These are phyloP conservation scores for Aldrovandia affinis DNA, from an alignment of 2,797 vertebrate genomes.

Conservation along the genomic window DNA sequence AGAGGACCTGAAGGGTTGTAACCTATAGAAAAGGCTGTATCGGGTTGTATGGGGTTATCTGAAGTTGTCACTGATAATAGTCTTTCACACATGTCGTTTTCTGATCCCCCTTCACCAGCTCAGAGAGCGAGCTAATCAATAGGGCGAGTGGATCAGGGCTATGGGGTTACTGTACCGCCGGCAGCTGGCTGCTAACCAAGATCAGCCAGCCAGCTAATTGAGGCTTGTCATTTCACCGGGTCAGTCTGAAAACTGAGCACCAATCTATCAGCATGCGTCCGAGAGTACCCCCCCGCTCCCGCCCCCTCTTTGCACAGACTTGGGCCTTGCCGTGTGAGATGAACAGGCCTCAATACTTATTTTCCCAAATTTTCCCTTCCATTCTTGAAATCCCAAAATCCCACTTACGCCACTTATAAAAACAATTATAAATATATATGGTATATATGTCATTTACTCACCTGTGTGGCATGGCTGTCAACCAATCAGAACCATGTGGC, in stretches of 20 bases:
- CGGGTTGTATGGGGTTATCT: constrained; percentile 75
- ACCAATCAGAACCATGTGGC: background rate
- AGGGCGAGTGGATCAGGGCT: constrained; percentile 68
- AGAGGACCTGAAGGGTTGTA: constrained; percentile 64
- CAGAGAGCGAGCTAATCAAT: constrained; percentile 72
- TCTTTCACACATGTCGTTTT: constrained; percentile 74
- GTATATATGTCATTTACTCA: background rate
- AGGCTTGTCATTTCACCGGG: constrained; percentile 61
- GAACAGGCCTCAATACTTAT: background rate
- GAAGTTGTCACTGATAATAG: constrained; percentile 76
- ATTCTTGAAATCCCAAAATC: background rate
- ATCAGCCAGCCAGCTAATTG: constrained; percentile 67
- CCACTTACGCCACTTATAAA: background rate
- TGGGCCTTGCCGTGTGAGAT: background rate
- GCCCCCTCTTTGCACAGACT: background rate
- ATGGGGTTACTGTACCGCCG: constrained; percentile 72
- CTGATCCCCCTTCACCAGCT: constrained; percentile 66
- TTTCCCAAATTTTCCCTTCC: background rate
- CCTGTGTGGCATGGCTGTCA: background rate
- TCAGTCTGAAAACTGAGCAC: constrained; percentile 56
- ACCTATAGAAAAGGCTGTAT: constrained; percentile 68
- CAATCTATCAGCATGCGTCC: constrained; percentile 58
- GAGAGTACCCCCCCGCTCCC: background rate
- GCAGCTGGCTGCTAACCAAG: constrained; percentile 56
- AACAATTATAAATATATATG: background rate